phyloP scores from a whole-genome alignment of 2,797 vertebrate genomes.

The Columba guinea region DNA sequence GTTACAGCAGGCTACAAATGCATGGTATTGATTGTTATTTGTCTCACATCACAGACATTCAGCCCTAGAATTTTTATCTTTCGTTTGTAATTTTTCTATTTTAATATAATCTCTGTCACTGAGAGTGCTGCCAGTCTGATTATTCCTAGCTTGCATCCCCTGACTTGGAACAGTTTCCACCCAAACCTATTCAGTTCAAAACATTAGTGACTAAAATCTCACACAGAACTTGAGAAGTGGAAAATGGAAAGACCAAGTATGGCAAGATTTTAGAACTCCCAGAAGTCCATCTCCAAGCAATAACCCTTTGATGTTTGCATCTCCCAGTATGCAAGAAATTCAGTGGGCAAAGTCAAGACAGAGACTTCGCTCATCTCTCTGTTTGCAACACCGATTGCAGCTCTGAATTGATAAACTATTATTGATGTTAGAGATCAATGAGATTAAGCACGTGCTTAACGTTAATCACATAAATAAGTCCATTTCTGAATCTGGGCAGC shows the following conservation, averaged over 20 bases:
- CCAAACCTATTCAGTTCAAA: neutral
- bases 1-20: constrained; percentile 24
- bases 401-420: constrained; percentile 41
- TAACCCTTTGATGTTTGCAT: neutral
- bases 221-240: neutral
- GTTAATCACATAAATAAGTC: constrained; percentile 60
- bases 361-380: neutral
- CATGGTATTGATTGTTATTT: constrained; percentile 36
- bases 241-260: neutral
- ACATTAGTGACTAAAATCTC: neutral
- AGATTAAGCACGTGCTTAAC: constrained; percentile 63
- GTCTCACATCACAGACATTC: neutral
- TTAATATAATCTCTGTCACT: neutral
- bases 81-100: constrained; percentile 19
- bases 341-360: constrained; percentile 1
- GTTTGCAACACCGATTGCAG: constrained; percentile 3
- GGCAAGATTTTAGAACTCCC: neutral
- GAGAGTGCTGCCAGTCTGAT: neutral
- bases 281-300: neutral
- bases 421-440: constrained; percentile 48
- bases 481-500: constrained; percentile 23
- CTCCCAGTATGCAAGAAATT: neutral
- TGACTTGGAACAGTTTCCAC: neutral
- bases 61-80: constrained; percentile 24
- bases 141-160: neutral